Evolutionary conservation across 2,888 invertebrate species (phyloP), one percentile per base, ranked within the genome.

Genomic region (Hymenopus coronatus): DNA sequence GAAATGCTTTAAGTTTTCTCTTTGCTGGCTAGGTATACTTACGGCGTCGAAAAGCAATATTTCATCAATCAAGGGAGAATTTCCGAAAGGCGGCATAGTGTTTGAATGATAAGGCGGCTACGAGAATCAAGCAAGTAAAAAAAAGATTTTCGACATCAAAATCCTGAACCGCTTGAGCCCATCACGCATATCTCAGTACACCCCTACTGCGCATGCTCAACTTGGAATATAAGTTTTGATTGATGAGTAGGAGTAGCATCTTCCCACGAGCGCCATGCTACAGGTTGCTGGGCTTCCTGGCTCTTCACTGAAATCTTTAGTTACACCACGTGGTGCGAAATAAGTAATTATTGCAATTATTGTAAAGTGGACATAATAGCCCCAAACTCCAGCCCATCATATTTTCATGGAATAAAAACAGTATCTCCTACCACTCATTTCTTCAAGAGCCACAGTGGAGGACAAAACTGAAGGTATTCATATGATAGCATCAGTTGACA

Each of bases 201-300:
- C 54, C 54, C 54, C 54, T 70, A 70, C 54, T 70, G 54, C 54
- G 54, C 54, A 70, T 70, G 54, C 85, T 46, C n/a, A 30, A n/a
- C 28, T 27, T 85, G 85, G 46, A 85, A 85, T 85, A 85, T 40
- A 46, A 85, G 40, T 85, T 30, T 46, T 85, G 85, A 85, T 85
- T 85, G 85, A 85, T 85, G 85, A 85, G 46, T n/a, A 46, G n/a
- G 33, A 25, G 46, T 20, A 7, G 40, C 33, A 46, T 25, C 25
- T 85, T 85, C 85, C 46, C 85, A 85, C 40, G 84, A 33, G 25
- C 20, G 20, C 6, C 20, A 20, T 70, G 54, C 54, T 70, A 70
- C 54, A 70, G 54, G 54, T 70, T 70, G 54, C 8, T 20, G 54
- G 54, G 54, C 25, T 70, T 70, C 25, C 54, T 70, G 54, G 54